phyloP scores from a whole-genome alignment of 2,113 vertebrate species.

The Tautogolabrus adspersus region DNA sequence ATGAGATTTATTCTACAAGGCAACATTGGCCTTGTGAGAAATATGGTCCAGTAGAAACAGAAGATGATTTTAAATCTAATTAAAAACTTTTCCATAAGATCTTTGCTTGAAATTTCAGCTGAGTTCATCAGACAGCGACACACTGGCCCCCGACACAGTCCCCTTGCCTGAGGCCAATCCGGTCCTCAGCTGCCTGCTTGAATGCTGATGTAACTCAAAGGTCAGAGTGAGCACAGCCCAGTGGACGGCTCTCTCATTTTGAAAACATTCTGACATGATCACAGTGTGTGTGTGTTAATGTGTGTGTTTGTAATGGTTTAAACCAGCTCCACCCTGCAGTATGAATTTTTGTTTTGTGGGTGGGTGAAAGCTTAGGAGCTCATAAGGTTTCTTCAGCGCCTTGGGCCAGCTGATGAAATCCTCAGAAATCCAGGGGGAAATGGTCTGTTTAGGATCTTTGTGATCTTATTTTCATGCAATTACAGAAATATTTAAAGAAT shows the following conservation, averaged over 20 bases:
- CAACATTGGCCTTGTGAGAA: background rate
- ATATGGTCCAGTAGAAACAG: background rate
- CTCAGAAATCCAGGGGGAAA: conserved; percentile 17
- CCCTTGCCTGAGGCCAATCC: conserved; percentile 43
- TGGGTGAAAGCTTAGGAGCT: conserved; percentile 3
- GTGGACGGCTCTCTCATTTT: conserved; percentile 37
- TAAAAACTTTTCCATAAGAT: conserved; percentile 1
- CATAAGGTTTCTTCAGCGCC: background rate
- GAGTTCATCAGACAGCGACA: conserved; percentile 27
- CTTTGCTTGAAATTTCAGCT: conserved; percentile 4
- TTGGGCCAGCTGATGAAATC: conserved; percentile 49
- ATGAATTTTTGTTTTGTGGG: conserved; percentile 12
- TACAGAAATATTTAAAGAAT: background rate
- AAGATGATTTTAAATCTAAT: background rate
- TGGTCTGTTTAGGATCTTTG: background rate
- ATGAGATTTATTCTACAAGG: too few species aligned
- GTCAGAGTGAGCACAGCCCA: conserved; percentile 54
- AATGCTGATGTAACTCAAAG: conserved; percentile 69
- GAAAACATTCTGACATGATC: conserved; percentile 54
- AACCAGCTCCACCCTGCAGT: conserved; percentile 40
- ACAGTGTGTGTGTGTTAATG: conserved; percentile 9
- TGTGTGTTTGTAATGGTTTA: conserved; percentile 33
- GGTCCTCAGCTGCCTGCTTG: conserved; percentile 43
- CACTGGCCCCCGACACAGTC: conserved; percentile 49
- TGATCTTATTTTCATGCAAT: background rate